Percentiles rank a stretch among this genome's conserved stretches.
phyloP scores from a whole-genome alignment of 2,113 vertebrate genomes.

The Ochotona princeps region DNA sequence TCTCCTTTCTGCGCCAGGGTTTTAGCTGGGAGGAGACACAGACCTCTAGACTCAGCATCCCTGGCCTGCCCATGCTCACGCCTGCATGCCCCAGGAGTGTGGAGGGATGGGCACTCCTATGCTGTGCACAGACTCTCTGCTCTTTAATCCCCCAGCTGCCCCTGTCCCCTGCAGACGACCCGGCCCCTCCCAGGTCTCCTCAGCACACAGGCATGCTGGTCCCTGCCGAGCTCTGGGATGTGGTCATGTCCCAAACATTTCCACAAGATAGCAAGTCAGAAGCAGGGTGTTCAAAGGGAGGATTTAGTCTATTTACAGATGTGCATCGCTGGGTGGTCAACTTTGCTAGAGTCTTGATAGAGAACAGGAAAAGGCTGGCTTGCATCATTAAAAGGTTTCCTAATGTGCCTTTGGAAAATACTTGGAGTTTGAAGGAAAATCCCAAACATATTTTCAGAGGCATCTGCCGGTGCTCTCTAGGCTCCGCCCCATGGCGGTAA shows the following conservation, averaged over 20 bases:
- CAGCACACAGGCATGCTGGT: background rate
- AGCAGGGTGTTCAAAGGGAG: constrained; percentile 72
- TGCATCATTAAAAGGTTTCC: constrained; percentile 57
- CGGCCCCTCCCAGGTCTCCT: background rate
- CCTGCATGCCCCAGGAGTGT: no score
- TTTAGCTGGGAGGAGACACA: background rate
- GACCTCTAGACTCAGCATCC: background rate
- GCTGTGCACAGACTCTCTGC: background rate
- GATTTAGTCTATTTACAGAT: constrained; percentile 76
- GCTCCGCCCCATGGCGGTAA: background rate
- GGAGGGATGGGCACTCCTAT: background rate
- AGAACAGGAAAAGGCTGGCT: constrained; percentile 51
- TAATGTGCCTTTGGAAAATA: constrained; percentile 25
- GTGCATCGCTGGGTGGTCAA: constrained; percentile 59
- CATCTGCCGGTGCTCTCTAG: background rate
- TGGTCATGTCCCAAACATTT: constrained; percentile 65
- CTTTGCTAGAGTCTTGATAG: constrained; percentile 49
- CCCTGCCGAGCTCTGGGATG: constrained; percentile 46
- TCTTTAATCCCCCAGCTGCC: background rate
- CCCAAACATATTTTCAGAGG: constrained; percentile 30
- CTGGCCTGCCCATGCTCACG: background rate
- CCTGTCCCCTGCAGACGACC: background rate
- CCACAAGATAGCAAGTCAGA: constrained; percentile 68
- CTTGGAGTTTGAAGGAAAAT: constrained; percentile 27
- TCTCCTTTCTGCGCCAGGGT: background rate